Evolutionary conservation across 1,140 invertebrate species (phyloP), one percentile per base, ranked within the genome.

Genomic region (Halotydeus destructor): DNA sequence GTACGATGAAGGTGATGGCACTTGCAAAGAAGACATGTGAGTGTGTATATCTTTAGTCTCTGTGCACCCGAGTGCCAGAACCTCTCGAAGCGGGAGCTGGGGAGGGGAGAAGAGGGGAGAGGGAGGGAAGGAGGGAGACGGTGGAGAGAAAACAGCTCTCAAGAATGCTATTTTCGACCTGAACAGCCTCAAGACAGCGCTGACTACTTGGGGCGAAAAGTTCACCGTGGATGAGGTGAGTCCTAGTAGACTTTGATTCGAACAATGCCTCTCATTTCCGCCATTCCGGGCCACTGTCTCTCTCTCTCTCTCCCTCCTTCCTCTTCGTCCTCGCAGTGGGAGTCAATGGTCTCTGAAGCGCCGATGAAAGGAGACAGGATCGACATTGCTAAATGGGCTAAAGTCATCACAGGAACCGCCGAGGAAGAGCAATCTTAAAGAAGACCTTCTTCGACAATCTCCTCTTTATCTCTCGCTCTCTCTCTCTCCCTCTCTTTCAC

Each of bases 181-280:
- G 59, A 63, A 12, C 53, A 81, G 84, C 61, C 71, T 97, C 62
- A 82, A 84, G 64, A 80, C 88, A 61, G 76, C 83, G 49, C 70
- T 97, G 55, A 76, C 80, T 71, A 88, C 83, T 62, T 94, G 79
- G 73, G 88, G 89, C 52, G 88, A 97, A 59, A 94, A 91, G 68
- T 94, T 94, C 71, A 72, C 72, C 54, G 68, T 72, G 54, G 76
- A 83, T 57, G 88, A 97, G 64, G 60, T 63, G 52, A 47, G 40
- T 52, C 23, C 9, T 9, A 9, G n/a, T 11, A 11, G n/a, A 9
- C 9, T 30, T 30, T 30, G 28, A 36, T n/a, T 5, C 4, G 2
- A 36, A 18, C 12, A 36, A n/a, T 36, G 18, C 3, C 3, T 19
- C 18, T 9, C 21, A 9, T 11, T 11, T 35, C 33, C 8, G 16